phyloP scores from a whole-genome alignment of 1,140 invertebrate genomes.

The Arctopsyche grandis region DNA sequence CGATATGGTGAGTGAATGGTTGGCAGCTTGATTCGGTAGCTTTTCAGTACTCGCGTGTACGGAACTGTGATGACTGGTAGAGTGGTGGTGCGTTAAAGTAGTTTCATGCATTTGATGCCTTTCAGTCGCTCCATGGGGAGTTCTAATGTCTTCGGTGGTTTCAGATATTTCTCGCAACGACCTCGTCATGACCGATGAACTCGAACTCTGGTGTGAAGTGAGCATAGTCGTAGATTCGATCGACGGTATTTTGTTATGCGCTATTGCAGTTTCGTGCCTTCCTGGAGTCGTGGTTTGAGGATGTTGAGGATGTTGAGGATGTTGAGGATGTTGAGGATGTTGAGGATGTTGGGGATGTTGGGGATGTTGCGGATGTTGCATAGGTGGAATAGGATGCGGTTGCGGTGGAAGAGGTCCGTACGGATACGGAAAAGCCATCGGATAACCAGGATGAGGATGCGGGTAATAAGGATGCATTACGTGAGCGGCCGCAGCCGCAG shows the following conservation, averaged over 20 bases:
- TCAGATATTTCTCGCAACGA: slow-evolving; percentile 70
- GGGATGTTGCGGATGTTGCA: slow-evolving; percentile 68
- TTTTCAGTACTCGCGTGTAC: slow-evolving; percentile 71
- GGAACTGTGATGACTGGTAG: slow-evolving; percentile 71
- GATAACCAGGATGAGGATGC: slow-evolving; percentile 75
- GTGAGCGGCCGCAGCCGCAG: slow-evolving; percentile 67
- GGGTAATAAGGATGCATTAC: slow-evolving; percentile 76
- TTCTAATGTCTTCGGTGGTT: slow-evolving; percentile 63
- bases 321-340: slow-evolving; percentile 75
- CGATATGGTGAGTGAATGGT: slow-evolving; percentile 71
- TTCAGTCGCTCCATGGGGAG: slow-evolving; percentile 62
- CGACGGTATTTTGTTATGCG: slow-evolving; percentile 62
- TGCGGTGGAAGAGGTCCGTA: slow-evolving; percentile 77
- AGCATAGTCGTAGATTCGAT: slow-evolving; percentile 77
- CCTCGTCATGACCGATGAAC: slow-evolving; percentile 70
- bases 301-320: slow-evolving; percentile 74
- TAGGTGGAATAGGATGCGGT: slow-evolving; percentile 77
- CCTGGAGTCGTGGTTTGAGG: slow-evolving; percentile 66
- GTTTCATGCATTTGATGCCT: slow-evolving; percentile 70
- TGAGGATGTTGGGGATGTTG: too few relatives aligned
- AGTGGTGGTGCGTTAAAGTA: slow-evolving; percentile 71
- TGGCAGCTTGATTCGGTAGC: slow-evolving; percentile 67
- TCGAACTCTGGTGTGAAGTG: slow-evolving; percentile 72
- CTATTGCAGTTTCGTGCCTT: slow-evolving; percentile 60
- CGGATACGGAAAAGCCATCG: slow-evolving; percentile 74